Evolutionary conservation across 2,888 invertebrate genomes (phyloP).

Genomic region (Campoplex capitator): DNA sequence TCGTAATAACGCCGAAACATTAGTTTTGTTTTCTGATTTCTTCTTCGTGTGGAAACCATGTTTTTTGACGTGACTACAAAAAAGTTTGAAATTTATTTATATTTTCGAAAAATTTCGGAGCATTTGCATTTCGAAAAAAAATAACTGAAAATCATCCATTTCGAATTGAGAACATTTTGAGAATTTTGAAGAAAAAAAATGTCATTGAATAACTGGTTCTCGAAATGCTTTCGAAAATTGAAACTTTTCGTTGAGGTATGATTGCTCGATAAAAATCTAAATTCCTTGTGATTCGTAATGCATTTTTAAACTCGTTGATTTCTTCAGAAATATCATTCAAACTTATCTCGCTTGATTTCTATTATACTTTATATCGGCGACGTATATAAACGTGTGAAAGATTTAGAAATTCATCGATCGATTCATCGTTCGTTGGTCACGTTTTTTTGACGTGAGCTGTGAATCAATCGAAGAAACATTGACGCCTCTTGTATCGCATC

Average conservation of each 20-base stretch:
- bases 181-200: background rate
- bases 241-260: background rate
- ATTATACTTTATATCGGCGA: slow-evolving; percentile 32
- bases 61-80: no score
- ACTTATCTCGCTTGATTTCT: slow-evolving; percentile 34
- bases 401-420: slow-evolving; percentile 50
- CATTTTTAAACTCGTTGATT: background rate
- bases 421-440: slow-evolving; percentile 56
- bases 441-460: slow-evolving; percentile 70
- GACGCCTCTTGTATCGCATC: slow-evolving; percentile 53
- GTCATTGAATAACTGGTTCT: background rate
- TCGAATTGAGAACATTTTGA: no score
- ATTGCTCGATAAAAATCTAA: background rate
- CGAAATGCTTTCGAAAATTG: background rate
- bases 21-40: no score
- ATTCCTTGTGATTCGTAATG: background rate
- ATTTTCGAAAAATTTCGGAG: no score
- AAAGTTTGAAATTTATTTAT: no score
- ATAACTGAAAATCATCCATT: no score
- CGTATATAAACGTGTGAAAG: slow-evolving; percentile 36
- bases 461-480: slow-evolving; percentile 70
- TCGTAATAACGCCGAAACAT: no score
- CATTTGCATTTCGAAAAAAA: no score
- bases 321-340: background rate
- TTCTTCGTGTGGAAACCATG: no score